Evolutionary conservation across 2,113 vertebrate species (phyloP), one percentile per base, ranked within the genome.

Genomic region (Oryzias javanicus): DNA sequence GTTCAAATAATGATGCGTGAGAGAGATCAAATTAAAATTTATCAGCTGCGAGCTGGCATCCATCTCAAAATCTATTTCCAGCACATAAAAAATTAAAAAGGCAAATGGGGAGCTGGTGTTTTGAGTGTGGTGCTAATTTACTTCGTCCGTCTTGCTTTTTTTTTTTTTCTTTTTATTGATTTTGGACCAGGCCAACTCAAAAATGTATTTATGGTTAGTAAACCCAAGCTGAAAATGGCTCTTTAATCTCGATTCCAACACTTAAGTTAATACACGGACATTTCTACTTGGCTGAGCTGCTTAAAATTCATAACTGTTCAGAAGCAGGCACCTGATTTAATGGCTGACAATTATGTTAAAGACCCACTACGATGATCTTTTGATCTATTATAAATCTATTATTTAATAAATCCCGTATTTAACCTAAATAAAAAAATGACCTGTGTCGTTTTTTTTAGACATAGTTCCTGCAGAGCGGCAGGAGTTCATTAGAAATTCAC

Each of bases 11-110:
- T 71, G 67, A 82, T 86, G 78, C 70, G 79, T 71, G 42, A 42
- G 66, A 79, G 69, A 66, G 61, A 85, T 84, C 54, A 66, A 85
- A 88, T 90, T 87, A 81, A 85, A 85, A 83, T 80, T 60, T 73
- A 74, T 83, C 80, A 81, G 74, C 83, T 76, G 61, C 51, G 78
- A 76, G 60, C 75, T 70, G 74, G 76, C 62, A 83, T 83, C 78
- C 74, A 83, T 84, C 80, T 81, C 62, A 42, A 82, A 81, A 84
- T 80, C 76, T 78, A 81, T 86, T 86, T 87, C 67, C 60, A 59
- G 35, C 64, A 41, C 45, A 86, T 87, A 57, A 84, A 85, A 83
- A 84, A 78, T 84, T 82, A 48, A 89, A 86, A 82, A 76, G 77
- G 58, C 52, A 59, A 76, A 52, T 60, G 49, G 49, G 42, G 51